Base-by-base conservation (phyloP, 2,888 invertebrate species). In the Lithophane socia region DNA sequence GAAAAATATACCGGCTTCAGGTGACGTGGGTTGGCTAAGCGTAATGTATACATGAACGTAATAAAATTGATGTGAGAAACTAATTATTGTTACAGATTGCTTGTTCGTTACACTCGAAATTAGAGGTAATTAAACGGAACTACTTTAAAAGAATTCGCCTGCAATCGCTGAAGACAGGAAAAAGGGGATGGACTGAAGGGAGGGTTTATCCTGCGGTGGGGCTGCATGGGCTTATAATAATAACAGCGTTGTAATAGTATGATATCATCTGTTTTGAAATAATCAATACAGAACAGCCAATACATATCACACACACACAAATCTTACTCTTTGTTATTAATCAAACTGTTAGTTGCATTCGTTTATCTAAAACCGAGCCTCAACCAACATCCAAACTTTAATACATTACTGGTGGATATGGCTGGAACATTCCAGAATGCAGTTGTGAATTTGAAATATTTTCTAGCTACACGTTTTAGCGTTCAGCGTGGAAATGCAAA, bases 1-100 rank as follows among this genome's bases (percentile, higher is more conserved):
- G 84, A 87, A 86, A 87, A 88, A 89, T 81, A 80, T 73, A 87
- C 74, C 49, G 47, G 63, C 44, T 49, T 68, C 80, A 79, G 78
- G 76, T 80, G 75, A 86, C 78, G 74, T 70, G 74, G 76, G 73
- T 78, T 24, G 68, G 56, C 60, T n/a, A 42, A 77, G 58, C 16
- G 66, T 56, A 71, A 73, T 70, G 54, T 84, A 73, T 79, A 69
- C 47, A 13, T 54, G 44, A 60, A 70, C 21, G 44, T 66, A 75
- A 68, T 68, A 68, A n/a, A n/a, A 76, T 75, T 87, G 66, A 66
- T 75, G 77, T 69, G 44, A 52, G 63, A 66, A 69, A 77, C 16
- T 58, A 77, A 85, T 74, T 75, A 85, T 60, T 71, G 65, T 65
- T 82, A 47, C 21, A 66, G 54, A 78, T 78, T 78, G 37, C 56